These are phyloP conservation scores for Sparidentex hasta DNA, from an alignment of 2,797 vertebrate species.

Conservation along the genomic window DNA sequence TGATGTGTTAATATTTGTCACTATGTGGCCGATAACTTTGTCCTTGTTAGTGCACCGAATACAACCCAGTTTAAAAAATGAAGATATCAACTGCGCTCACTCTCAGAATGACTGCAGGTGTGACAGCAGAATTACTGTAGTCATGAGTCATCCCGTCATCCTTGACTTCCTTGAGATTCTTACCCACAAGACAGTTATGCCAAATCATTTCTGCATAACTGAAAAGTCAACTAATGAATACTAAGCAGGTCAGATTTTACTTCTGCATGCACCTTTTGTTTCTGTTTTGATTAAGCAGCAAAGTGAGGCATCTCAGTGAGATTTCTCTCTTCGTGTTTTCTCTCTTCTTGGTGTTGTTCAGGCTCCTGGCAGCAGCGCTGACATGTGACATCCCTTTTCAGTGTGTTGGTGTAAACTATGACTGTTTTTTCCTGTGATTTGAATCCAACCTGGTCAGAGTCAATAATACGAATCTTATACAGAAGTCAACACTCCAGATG, in stretches of 20 bases:
- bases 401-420: background rate
- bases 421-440: background rate
- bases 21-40: slow-evolving; percentile 7
- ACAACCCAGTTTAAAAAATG: background rate
- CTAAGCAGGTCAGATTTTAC: slow-evolving; percentile 8
- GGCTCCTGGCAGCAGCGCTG: background rate
- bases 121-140: slow-evolving; percentile 20
- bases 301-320: background rate
- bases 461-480: background rate
- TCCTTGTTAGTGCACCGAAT: slow-evolving; percentile 24
- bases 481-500: too few relatives aligned
- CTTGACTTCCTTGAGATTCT: slow-evolving; percentile 18
- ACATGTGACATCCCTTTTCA: slow-evolving; percentile 2
- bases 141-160: slow-evolving; percentile 41
- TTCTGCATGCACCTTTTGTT: background rate
- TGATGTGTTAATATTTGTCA: slow-evolving; percentile 42
- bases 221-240: slow-evolving; percentile 30
- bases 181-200: slow-evolving; percentile 12
- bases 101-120: background rate
- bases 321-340: background rate
- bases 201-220: slow-evolving; percentile 6
- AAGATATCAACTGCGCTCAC: background rate
- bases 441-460: background rate
- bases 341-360: background rate
- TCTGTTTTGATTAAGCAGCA: background rate